A percentile compares a stretch with the other conserved stretches of the same genome.
Evolutionary conservation across 1,140 invertebrate genomes (phyloP).

Genomic region (Drosophila lowei): DNA sequence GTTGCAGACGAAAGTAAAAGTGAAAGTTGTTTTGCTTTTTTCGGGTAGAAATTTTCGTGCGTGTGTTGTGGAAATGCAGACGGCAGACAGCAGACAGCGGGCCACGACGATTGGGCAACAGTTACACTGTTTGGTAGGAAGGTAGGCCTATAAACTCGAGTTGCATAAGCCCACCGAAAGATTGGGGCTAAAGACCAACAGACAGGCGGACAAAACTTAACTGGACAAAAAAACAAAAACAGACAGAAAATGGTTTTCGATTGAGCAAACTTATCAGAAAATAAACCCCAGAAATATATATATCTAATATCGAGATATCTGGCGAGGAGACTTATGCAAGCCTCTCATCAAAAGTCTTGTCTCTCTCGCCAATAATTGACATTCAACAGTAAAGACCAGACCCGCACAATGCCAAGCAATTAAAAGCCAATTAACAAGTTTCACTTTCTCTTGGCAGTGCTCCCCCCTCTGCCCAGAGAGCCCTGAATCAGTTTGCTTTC

Average conservation of each 20-base stretch:
- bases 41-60: constrained; percentile 65
- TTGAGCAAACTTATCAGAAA: no score
- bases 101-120: constrained; percentile 26
- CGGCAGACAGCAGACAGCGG: not conserved
- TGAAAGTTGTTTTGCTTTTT: constrained; percentile 64
- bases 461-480: not conserved
- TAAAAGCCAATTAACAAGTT: constrained; percentile 77
- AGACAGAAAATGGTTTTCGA: no score
- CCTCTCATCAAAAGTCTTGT: not conserved
- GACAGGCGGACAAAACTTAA: constrained; percentile 1
- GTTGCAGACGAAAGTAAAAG: constrained; percentile 69
- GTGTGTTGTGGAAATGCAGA: constrained; percentile 51
- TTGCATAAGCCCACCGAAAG: constrained; percentile 37
- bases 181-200: constrained; percentile 15
- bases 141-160: constrained; percentile 48
- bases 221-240: constrained; percentile 1
- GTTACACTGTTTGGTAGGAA: not conserved
- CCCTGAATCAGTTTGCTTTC: constrained; percentile 47
- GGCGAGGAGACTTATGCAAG: no score
- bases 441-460: constrained; percentile 58
- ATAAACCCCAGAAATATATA: no score
- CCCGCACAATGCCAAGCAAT: constrained; percentile 48
- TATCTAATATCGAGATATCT: no score
- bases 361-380: constrained; percentile 52
- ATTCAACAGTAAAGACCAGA: constrained; percentile 29